Percentiles rank a stretch among this genome's conserved stretches.
Evolutionary conservation across 2,888 invertebrate species (phyloP).

Genomic region (Bursaphelenchus okinawaensis): DNA sequence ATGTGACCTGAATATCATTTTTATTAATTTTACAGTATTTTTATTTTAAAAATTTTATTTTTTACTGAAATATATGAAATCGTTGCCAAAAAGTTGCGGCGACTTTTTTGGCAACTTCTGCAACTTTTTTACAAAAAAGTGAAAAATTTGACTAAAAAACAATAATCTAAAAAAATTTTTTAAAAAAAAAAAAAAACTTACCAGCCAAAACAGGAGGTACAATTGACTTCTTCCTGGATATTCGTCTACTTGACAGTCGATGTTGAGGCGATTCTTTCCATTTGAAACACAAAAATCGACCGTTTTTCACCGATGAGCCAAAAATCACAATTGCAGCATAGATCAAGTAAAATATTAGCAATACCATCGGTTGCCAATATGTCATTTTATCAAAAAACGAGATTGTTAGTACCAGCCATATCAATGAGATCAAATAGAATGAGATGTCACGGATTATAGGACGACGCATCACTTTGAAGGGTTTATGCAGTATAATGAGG

Average conservation of each 20-base stretch:
- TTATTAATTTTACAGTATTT: not conserved
- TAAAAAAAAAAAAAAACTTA: no score
- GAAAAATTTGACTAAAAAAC: no score
- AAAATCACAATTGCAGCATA: constrained; percentile 63
- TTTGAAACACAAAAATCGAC: constrained; percentile 10
- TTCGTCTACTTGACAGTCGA: not conserved
- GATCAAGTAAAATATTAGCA: constrained; percentile 61
- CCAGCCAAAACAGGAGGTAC: no score
- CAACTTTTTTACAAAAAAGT: no score
- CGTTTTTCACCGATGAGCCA: not conserved
- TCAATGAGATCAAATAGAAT: constrained; percentile 62
- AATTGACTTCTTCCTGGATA: not conserved
- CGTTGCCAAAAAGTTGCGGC: no score
- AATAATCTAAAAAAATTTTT: no score
- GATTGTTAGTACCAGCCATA: constrained; percentile 62
- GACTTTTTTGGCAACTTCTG: no score
- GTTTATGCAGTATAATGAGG: constrained; percentile 63
- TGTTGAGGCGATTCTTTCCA: constrained; percentile 2
- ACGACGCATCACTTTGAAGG: constrained; percentile 63
- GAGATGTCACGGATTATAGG: constrained; percentile 63
- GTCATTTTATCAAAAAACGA: constrained; percentile 61
- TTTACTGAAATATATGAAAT: no score
- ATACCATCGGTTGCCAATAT: constrained; percentile 62
- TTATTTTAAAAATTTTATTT: no score
- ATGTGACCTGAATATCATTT: not conserved